These are phyloP conservation scores for Hydrolagus colliei DNA, from an alignment of 2,797 vertebrate species.

Conservation along the genomic window DNA sequence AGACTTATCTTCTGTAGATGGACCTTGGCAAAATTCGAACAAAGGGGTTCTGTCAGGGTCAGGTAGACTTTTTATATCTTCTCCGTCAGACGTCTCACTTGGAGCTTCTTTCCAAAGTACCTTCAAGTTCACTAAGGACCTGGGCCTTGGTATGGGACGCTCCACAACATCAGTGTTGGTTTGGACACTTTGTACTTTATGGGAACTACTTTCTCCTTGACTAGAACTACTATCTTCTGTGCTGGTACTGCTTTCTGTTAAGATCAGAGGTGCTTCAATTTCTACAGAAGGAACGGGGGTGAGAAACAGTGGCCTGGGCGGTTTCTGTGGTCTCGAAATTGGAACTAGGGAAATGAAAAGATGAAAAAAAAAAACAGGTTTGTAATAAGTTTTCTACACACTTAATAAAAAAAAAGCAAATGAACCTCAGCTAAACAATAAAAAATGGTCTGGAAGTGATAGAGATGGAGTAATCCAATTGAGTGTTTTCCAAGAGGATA, in stretches of 20 bases:
- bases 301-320: slow-evolving; percentile 57
- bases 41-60: background rate
- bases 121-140: slow-evolving; percentile 68
- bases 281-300: slow-evolving; percentile 41
- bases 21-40: background rate
- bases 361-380: background rate
- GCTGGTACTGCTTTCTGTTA: slow-evolving; percentile 42
- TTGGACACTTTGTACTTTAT: slow-evolving; percentile 25
- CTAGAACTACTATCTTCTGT: background rate
- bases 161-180: slow-evolving; percentile 36
- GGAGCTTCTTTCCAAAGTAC: slow-evolving; percentile 51
- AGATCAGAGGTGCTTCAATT: slow-evolving; percentile 51
- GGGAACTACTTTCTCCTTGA: background rate
- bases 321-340: slow-evolving; percentile 69
- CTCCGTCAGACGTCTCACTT: slow-evolving; percentile 33
- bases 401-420: too few species aligned
- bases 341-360: slow-evolving; percentile 33
- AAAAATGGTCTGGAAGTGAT: too few species aligned
- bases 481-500: background rate
- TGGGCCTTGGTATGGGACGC: slow-evolving; percentile 77
- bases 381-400: too few species aligned
- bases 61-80: background rate
- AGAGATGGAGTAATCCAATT: background rate
- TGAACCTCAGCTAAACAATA: too few species aligned
- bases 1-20: slow-evolving; percentile 50